Conservation (phyloP, 2,113 vertebrate genomes). For the Caloenas nicobarica region DNA sequence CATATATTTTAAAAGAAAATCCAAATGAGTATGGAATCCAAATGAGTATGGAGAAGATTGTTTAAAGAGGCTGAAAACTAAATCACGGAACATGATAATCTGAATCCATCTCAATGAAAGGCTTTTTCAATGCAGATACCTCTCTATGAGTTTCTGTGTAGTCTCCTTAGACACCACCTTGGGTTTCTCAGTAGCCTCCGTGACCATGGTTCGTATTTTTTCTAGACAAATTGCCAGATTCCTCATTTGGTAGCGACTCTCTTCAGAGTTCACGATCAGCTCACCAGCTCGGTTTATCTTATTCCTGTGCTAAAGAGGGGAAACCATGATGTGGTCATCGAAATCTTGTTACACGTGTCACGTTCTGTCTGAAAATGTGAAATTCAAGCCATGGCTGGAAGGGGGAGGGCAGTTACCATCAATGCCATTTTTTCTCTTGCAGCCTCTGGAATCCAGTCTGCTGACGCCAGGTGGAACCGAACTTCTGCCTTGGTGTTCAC, state of each 20-base stretch:
- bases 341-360: rapidly evolving
- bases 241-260: slow-evolving; percentile 89
- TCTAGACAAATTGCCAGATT: slow-evolving; percentile 88
- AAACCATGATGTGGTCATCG: background rate
- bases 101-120: background rate
- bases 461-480: slow-evolving; percentile 88
- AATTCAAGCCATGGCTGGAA: rapidly evolving
- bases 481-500: slow-evolving; percentile 93
- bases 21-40: too few species aligned
- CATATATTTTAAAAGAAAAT: background rate
- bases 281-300: slow-evolving; percentile 89
- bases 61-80: background rate
- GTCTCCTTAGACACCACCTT: slow-evolving; percentile 78
- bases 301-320: slow-evolving; percentile 80
- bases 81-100: rapidly evolving
- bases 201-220: slow-evolving; percentile 87
- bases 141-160: slow-evolving; percentile 67
- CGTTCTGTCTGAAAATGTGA: background rate
- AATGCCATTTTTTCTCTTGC: slow-evolving; percentile 79
- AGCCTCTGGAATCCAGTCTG: slow-evolving; percentile 91
- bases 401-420: slow-evolving; percentile 69
- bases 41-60: background rate
- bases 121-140: slow-evolving; percentile 67
- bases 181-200: slow-evolving; percentile 76
- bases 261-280: slow-evolving; percentile 87